phyloP scores from a whole-genome alignment of 2,888 invertebrate species.

The Drosophila macrothrix region DNA sequence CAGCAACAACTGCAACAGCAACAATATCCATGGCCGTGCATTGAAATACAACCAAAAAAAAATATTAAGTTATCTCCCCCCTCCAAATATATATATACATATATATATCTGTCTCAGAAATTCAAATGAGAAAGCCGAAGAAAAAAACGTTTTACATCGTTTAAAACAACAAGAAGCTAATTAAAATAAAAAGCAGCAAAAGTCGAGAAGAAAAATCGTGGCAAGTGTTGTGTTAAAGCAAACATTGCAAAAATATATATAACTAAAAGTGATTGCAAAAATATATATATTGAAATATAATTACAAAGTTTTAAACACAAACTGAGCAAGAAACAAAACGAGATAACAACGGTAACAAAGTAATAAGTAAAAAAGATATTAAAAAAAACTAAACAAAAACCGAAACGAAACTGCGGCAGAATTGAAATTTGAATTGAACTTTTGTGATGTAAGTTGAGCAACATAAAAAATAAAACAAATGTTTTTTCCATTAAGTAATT shows the following conservation, averaged over 20 bases:
- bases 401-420: conserved; percentile 69
- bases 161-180: conserved; percentile 46
- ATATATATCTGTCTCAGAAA: conserved; percentile 25
- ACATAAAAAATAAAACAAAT: conserved; percentile 12
- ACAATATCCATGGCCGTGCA: conserved; percentile 37
- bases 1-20: conserved; percentile 31
- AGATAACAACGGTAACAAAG: conserved; percentile 32
- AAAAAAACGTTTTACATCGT: conserved; percentile 67
- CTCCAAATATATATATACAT: background rate
- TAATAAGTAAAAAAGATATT: conserved; percentile 16
- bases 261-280: conserved; percentile 9
- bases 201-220: conserved; percentile 30
- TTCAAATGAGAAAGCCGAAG: conserved; percentile 78
- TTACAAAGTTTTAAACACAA: conserved; percentile 8
- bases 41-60: conserved; percentile 25
- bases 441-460: conserved; percentile 76
- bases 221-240: conserved; percentile 40
- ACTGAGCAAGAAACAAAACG: conserved; percentile 17
- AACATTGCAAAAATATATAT: conserved; percentile 35
- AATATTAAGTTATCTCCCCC: background rate
- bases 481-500: conserved; percentile 18
- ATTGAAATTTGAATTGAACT: conserved; percentile 68
- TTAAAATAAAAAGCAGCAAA: conserved; percentile 32
- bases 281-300: conserved; percentile 20
- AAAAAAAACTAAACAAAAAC: conserved; percentile 24